Evolutionary conservation across 2,113 vertebrate genomes (phyloP).

Genomic region (Clupea harengus): DNA sequence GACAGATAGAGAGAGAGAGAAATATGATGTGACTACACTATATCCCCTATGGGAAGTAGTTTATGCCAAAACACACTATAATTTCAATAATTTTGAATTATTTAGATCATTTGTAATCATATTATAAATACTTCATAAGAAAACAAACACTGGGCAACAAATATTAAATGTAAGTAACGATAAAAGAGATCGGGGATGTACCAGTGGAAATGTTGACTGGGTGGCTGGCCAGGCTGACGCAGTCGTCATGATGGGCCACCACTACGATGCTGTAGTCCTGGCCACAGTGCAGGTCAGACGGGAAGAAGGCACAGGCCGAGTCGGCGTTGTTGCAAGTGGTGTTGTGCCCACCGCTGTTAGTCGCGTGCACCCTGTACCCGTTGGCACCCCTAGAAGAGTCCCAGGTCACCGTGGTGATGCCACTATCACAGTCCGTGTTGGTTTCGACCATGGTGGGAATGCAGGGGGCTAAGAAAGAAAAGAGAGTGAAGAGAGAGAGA

Average conservation of each 20-base stretch:
- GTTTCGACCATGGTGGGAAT: constrained; percentile 56
- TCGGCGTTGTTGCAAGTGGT: constrained; percentile 44
- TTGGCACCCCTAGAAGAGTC: constrained; percentile 56
- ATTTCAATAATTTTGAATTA: background rate
- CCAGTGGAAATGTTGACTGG: constrained; percentile 58
- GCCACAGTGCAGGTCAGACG: constrained; percentile 61
- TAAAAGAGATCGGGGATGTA: constrained; percentile 35
- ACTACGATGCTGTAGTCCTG: constrained; percentile 67
- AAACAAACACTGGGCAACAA: background rate
- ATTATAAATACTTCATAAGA: background rate
- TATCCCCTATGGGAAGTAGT: background rate
- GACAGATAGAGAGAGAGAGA: background rate
- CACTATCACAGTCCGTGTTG: constrained; percentile 54
- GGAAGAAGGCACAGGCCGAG: constrained; percentile 56
- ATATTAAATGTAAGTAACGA: no score
- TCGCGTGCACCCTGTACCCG: constrained; percentile 59
- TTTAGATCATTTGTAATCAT: background rate
- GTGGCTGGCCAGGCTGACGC: constrained; percentile 59
- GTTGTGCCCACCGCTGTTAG: constrained; percentile 49
- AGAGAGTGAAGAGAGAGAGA: background rate
- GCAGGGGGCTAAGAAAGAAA: constrained; percentile 65
- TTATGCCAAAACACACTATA: background rate
- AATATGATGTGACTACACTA: background rate
- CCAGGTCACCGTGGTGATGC: constrained; percentile 64
- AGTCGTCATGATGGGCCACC: constrained; percentile 53